These are phyloP conservation scores for Drosophila micromelanica DNA, from an alignment of 1,140 invertebrate genomes.

Conservation along the genomic window DNA sequence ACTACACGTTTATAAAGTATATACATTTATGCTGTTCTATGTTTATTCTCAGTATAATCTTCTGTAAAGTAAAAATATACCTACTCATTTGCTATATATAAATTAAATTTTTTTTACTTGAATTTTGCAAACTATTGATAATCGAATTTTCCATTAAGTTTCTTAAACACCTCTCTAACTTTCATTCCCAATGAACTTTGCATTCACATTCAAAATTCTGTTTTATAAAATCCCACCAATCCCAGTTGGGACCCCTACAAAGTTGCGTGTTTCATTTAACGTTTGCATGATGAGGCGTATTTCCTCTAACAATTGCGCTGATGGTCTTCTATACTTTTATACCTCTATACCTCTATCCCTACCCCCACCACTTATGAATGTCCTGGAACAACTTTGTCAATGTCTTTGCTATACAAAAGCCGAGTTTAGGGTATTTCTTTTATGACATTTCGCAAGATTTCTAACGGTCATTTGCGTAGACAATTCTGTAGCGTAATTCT, in stretches of 20 bases:
- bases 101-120: neutral
- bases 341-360: conserved; percentile 19
- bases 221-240: conserved; percentile 25
- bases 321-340: conserved; percentile 21
- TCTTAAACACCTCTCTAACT: neutral
- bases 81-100: no score
- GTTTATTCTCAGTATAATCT: no score
- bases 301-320: conserved; percentile 32
- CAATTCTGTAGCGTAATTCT: conserved; percentile 19
- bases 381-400: conserved; percentile 41
- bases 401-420: conserved; percentile 35
- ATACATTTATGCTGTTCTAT: no score
- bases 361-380: neutral
- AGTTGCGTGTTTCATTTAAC: conserved; percentile 42
- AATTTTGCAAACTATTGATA: neutral
- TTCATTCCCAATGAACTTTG: neutral
- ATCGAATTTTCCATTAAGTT: neutral
- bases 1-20: no score
- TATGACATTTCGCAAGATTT: conserved; percentile 43
- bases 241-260: conserved; percentile 7
- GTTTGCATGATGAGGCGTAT: conserved; percentile 51
- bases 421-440: conserved; percentile 30
- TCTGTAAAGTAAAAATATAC: no score
- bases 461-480: conserved; percentile 54
- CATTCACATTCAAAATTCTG: conserved; percentile 19